These are phyloP conservation scores for Cyprinodon tularosa DNA, from an alignment of 2,113 vertebrate species.

Conservation along the genomic window DNA sequence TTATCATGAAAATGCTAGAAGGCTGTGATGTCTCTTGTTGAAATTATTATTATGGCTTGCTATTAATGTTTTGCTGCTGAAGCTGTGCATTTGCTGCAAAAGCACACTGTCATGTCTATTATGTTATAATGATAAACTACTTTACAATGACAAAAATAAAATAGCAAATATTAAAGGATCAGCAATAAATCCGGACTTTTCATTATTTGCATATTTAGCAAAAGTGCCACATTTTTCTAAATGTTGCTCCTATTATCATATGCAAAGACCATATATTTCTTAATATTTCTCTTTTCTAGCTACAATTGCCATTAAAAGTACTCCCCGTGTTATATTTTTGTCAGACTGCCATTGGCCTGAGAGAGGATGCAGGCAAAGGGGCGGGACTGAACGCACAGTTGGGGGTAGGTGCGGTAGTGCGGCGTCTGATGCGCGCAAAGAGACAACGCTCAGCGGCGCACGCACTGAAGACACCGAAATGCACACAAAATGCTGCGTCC, in stretches of 20 bases:
- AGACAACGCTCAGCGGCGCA: constrained; percentile 27
- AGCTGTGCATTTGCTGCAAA: neutral
- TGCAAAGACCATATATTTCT: neutral
- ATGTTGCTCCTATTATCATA: too few relatives aligned
- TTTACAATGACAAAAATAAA: neutral
- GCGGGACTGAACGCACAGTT: constrained; percentile 59
- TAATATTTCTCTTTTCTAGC: neutral
- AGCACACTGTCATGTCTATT: neutral
- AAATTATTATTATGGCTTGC: too few relatives aligned
- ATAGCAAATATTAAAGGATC: neutral
- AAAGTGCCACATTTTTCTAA: too few relatives aligned
- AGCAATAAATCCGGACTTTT: neutral
- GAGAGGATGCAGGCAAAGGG: constrained; percentile 59
- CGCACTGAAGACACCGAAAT: constrained; percentile 32
- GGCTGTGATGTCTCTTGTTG: too few relatives aligned
- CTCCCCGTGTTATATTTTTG: neutral
- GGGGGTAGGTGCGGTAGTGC: constrained; percentile 69
- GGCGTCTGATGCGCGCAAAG: constrained; percentile 55
- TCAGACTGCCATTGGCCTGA: constrained; percentile 13
- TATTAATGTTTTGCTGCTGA: neutral
- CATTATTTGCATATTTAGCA: neutral
- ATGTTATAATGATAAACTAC: neutral
- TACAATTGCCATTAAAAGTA: neutral
- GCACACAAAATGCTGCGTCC: constrained; percentile 66
- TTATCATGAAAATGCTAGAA: too few relatives aligned